Base-by-base conservation (phyloP, 2,888 invertebrate species). In the Aphodius sticticus region DNA sequence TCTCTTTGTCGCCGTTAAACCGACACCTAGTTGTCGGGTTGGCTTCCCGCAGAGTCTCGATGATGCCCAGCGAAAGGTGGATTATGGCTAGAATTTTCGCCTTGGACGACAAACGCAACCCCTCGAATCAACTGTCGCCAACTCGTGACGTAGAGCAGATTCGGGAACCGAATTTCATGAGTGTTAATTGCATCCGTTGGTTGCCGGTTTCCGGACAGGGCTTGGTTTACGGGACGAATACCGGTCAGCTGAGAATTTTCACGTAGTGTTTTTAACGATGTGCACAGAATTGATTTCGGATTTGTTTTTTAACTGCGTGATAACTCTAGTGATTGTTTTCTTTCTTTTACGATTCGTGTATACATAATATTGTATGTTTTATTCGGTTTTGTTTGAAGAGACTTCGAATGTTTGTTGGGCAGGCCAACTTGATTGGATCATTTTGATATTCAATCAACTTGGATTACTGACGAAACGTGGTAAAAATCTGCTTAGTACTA, bases 111-210 rank as follows among this genome's bases (percentile, higher is more conserved):
- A 85, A 85, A 76, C 87, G 86, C 16, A 86, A 85, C 77, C 77
- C 80, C 15, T 83, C 81, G 69, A 84, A 84, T 12, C 85, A 88
- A 16, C 81, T 92, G 85, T 89, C 92, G 15, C 91, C 93, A 7
- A 90, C 94, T 78, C 91, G 94, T 82, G 93, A 94, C 85, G 88
- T 95, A 82, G 92, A 94, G 85, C 94, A 94, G 84, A 92, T 90
- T 83, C 91, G 92, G 89, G 92, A 92, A 83, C 87, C 92, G 72
- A 92, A 92, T 76, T 93, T 93, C 85, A 93, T 94, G 79, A 95
- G 94, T 87, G 92, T 96, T 74, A 96, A 96, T 90, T 96, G 96
- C 85, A 94, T 96, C 77, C 91, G 95, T 78, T 97, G 96, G 96
- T 92, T 96, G 78, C 96, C 96, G 0, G 92, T 92, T 75, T 93